Base-by-base conservation (phyloP, 2,113 vertebrate species). In the Manacus vitellinus region DNA sequence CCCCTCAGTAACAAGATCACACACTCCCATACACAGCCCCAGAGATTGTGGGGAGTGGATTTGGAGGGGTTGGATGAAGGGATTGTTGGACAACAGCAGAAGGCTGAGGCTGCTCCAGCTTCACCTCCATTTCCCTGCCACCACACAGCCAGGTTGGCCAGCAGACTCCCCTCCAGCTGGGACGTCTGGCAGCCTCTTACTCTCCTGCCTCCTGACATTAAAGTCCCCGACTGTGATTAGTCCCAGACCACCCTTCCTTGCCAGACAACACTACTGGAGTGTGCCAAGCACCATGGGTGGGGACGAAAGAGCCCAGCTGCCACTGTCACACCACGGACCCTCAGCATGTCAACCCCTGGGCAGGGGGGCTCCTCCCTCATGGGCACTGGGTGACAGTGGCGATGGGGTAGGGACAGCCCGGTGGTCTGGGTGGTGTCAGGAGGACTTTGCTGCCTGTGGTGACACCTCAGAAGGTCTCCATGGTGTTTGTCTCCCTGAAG, bases 111-210 rank as follows among this genome's bases (percentile, higher is more conserved):
- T 79, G 62, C 49, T 74, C 15, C 23, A 21, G 54, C 58, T n/a
- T 76, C 3, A 4, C 62, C 55, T 2, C 0, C 0, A 0, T 44
- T 44, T 33, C 75, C 35, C 49, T 70, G 43, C 54, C 30, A 12
- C 3, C 2, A 4, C 65, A 12, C 0, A 0, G 56, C 49, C 28
- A 4, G 37, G 72, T 43, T 43, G 65, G 47, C 47, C 70, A 41
- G 66, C 18, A 16, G 56, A 47, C 33, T 55, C 10, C 54, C 20
- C 3, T 39, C 61, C 85, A 75, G 54, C 30, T 1, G 0, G 39
- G 82, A 49, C 58, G 41, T 11, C 62, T 51, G 0, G 47, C 54
- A 76, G 58, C 59, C 70, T 72, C 56, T 56, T 3, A 17, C 0
- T 0, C 18, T 74, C 56, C 47, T 3, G 0, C 59, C 46, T 62